phyloP scores from a whole-genome alignment of 2,113 vertebrate genomes.

The Tympanuchus pallidicinctus region DNA sequence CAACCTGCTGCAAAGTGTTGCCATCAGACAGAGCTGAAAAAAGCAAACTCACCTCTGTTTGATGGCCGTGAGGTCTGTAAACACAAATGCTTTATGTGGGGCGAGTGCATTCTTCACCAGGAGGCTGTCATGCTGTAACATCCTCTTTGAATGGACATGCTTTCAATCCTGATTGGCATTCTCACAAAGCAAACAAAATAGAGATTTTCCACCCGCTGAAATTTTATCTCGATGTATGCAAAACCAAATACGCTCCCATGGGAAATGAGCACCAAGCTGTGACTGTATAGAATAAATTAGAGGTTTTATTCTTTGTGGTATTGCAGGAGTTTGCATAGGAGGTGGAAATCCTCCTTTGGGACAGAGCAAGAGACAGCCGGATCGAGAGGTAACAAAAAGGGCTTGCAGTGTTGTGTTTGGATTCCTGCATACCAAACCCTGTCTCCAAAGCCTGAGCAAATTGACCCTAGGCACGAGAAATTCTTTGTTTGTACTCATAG shows the following conservation, averaged over 20 bases:
- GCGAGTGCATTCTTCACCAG: neutral
- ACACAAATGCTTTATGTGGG: neutral
- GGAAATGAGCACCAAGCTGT: neutral
- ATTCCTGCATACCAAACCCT: neutral
- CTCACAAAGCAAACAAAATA: conserved; percentile 17
- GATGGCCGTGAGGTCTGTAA: neutral
- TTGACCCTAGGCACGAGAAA: neutral
- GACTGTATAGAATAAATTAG: conserved; percentile 20
- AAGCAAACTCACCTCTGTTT: neutral
- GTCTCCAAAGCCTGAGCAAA: neutral
- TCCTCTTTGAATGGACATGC: neutral
- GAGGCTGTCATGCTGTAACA: fast-evolving
- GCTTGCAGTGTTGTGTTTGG: neutral
- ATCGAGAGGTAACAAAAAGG: neutral
- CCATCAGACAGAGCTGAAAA: no score
- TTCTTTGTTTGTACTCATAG: neutral
- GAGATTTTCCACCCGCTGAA: neutral
- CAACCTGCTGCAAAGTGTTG: neutral
- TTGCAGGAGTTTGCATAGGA: neutral
- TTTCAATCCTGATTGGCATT: neutral
- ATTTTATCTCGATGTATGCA: neutral
- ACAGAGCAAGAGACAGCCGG: neutral
- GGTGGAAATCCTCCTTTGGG: neutral
- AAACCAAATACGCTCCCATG: neutral
- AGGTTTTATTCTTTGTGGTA: conserved; percentile 18